phyloP scores from a whole-genome alignment of 2,797 vertebrate species.

The Microctenopoma lineatum region DNA sequence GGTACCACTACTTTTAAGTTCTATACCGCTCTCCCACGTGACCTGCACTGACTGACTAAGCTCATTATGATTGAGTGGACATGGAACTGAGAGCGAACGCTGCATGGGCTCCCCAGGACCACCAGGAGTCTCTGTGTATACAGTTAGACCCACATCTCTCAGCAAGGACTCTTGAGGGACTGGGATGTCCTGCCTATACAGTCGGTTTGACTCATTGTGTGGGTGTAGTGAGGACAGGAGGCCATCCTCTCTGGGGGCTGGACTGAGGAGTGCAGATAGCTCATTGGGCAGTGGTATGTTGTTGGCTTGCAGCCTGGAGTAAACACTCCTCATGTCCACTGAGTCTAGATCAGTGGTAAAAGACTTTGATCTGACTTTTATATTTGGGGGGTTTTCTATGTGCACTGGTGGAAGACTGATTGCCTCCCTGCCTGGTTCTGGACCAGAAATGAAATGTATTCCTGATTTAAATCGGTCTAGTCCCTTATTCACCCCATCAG shows the following conservation, averaged over 20 bases:
- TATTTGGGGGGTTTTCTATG: conserved; percentile 64
- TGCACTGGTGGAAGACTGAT: conserved; percentile 71
- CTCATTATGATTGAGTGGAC: conserved; percentile 68
- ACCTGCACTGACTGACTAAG: conserved; percentile 60
- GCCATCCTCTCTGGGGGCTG: conserved; percentile 44
- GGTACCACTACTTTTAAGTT: conserved; percentile 53
- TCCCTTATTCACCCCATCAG: conserved; percentile 66
- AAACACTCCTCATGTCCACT: conserved; percentile 60
- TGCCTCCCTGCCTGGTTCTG: conserved; percentile 70
- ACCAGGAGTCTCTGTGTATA: conserved; percentile 82
- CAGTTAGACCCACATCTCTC: conserved; percentile 84
- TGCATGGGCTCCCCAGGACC: conserved; percentile 75
- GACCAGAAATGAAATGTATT: conserved; percentile 54
- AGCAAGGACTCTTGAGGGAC: conserved; percentile 84
- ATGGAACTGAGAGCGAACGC: conserved; percentile 77
- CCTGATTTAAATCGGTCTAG: conserved; percentile 59
- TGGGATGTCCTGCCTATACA: conserved; percentile 81
- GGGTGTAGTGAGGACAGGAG: conserved; percentile 42
- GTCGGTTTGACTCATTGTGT: conserved; percentile 54
- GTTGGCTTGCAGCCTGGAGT: conserved; percentile 63
- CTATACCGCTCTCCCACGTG: conserved; percentile 62
- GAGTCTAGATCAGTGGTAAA: conserved; percentile 69
- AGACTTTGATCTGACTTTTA: conserved; percentile 73
- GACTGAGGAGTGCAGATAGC: conserved; percentile 14
- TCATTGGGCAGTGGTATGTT: conserved; percentile 56